phyloP scores from a whole-genome alignment of 1,140 invertebrate genomes.

The Drosophila carrolli region DNA sequence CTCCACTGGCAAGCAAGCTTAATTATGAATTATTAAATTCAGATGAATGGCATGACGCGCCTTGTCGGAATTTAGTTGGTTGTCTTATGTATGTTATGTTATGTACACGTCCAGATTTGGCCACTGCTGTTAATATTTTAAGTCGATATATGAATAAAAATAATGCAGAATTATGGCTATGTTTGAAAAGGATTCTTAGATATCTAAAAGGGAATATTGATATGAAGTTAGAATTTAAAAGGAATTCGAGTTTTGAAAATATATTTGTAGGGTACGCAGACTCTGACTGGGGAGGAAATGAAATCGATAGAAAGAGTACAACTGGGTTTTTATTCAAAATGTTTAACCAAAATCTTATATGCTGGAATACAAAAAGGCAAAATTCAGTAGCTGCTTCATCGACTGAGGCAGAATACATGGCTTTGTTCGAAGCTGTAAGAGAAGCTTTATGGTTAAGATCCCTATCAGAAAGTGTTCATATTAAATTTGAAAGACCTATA shows the following conservation, averaged over 20 bases:
- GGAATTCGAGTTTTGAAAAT: too few species aligned
- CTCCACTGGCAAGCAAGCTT: too few species aligned
- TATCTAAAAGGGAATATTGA: slow-evolving; percentile 1
- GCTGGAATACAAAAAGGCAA: background rate
- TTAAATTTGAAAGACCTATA: slow-evolving; percentile 4
- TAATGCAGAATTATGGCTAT: background rate
- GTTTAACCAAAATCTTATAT: background rate
- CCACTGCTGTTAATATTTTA: too few species aligned
- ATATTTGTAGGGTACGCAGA: too few species aligned
- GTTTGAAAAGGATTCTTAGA: background rate
- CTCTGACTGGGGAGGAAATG: background rate
- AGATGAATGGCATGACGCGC: too few species aligned
- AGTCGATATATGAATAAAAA: background rate
- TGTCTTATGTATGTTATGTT: too few species aligned
- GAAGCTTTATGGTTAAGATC: background rate
- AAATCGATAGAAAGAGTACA: background rate
- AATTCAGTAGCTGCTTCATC: background rate
- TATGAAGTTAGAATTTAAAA: background rate
- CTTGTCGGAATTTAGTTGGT: too few species aligned
- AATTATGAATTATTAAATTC: too few species aligned
- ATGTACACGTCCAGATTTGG: too few species aligned
- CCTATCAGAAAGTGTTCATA: background rate
- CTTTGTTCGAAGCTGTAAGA: slow-evolving; percentile 3
- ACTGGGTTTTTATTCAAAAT: background rate
- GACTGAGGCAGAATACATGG: background rate